Base-by-base conservation (phyloP, 2,797 vertebrate species). In the Siniperca scherzeri region DNA sequence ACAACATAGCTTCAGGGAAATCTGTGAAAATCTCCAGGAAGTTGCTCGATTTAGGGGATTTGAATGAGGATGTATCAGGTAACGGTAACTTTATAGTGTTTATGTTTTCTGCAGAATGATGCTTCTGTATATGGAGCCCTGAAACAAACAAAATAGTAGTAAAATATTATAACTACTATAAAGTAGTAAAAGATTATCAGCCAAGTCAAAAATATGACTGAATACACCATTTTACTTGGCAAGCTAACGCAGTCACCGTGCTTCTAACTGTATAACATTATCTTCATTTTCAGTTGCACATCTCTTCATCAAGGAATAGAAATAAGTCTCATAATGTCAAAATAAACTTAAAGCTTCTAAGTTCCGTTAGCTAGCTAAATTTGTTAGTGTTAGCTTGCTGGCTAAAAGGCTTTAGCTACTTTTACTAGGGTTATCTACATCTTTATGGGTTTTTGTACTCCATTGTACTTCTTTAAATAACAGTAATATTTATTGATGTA, bases 1-100 rank as follows among this genome's bases (percentile, higher is more conserved):
- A 82, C 3, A 94, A 95, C 81, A 46, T 90, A 0, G 74, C 92
- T 36, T 89, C 88, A 0, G 93, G 94, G 77, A 84, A 81, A 3
- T 66, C 92, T 0, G 67, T 91, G 64, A 86, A 92, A 40, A 61
- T 97, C 19, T 92, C 89, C 80, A 95, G 97, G 85, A 94, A 87
- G 53, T 66, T 83, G 40, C 53, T 88, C 0, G 78, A 67, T 6
- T 50, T 74, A 1, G 73, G 19, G 9, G 86, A 93, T 36, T 52
- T 91, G 60, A 52, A 40, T 10, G 72, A 68, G 1, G 89, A 88
- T 17, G 46, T 86, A 12, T 57, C 90, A 94, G 95, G 95, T 97
- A 93, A 87, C 44, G 65, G 5, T 14, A 56, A 56, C n/a, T 77
- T 71, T 61, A 21, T 52, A 4, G 8, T 40, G n/a, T 33, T 13